A percentile compares a stretch with the other conserved stretches of the same genome.
Conservation (phyloP, 2,797 vertebrate species). For the Spinibarbus caldwelli region DNA sequence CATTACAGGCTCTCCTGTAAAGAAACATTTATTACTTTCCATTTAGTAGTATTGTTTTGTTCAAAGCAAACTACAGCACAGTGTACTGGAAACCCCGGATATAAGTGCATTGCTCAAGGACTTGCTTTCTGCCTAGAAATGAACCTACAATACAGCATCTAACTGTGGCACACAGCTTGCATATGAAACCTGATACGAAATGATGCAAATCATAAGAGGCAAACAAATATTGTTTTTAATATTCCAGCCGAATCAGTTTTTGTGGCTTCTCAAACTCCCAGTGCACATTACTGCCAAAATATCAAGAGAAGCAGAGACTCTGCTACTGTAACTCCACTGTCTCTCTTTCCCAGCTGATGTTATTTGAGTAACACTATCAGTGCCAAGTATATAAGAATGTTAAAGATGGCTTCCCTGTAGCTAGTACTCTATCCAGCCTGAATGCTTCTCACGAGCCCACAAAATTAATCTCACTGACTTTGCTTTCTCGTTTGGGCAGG, state of each 20-base stretch:
- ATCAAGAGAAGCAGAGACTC: background rate
- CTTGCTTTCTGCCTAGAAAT: background rate
- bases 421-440: background rate
- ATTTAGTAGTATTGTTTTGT: background rate
- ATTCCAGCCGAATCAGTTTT: background rate
- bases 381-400: background rate
- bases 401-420: background rate
- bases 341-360: too few relatives aligned
- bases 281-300: background rate
- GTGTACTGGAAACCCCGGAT: background rate
- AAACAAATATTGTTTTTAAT: background rate
- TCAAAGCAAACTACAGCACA: background rate
- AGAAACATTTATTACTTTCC: slow-evolving; percentile 24
- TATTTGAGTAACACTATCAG: background rate
- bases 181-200: background rate
- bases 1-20: background rate
- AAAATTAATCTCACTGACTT: background rate
- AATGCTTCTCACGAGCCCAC: background rate
- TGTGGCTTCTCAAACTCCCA: background rate
- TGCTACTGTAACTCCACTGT: background rate
- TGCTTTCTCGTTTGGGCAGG: background rate
- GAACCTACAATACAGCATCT: background rate
- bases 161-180: background rate
- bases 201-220: background rate
- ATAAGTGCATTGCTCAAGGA: background rate